These are phyloP conservation scores for Hycleus phaleratus DNA, from an alignment of 1,140 invertebrate genomes.

Conservation along the genomic window DNA sequence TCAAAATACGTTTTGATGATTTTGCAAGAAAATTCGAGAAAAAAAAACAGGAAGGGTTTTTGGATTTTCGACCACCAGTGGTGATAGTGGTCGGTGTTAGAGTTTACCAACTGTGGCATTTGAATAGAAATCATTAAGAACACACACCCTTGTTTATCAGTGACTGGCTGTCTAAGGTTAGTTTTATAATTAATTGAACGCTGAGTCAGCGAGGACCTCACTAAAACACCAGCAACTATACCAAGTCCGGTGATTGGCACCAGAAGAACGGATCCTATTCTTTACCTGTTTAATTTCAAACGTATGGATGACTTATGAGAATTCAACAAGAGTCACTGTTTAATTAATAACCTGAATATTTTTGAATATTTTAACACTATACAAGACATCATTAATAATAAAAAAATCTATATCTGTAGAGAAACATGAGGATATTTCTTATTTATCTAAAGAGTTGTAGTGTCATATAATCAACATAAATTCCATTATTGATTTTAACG, in stretches of 20 bases:
- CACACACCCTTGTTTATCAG: slow-evolving; percentile 34
- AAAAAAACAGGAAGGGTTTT: too few species aligned
- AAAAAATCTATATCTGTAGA: slow-evolving; percentile 16
- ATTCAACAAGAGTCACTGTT: slow-evolving; percentile 22
- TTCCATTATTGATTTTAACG: too few species aligned
- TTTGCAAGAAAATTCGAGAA: too few species aligned
- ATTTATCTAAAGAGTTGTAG: slow-evolving; percentile 20
- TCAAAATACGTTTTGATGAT: too few species aligned
- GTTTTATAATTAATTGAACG: slow-evolving; percentile 34
- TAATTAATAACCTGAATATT: slow-evolving; percentile 33
- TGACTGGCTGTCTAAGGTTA: slow-evolving; percentile 29
- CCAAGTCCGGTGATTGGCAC: slow-evolving; percentile 19
- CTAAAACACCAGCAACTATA: slow-evolving; percentile 17
- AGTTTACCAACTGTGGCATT: slow-evolving; percentile 13
- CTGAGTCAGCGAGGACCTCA: slow-evolving; percentile 25
- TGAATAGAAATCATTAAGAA: slow-evolving; percentile 33
- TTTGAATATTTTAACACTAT: slow-evolving; percentile 31
- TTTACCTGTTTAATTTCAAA: slow-evolving; percentile 20
- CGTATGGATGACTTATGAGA: slow-evolving; percentile 20
- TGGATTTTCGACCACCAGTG: too few species aligned
- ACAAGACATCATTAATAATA: slow-evolving; percentile 27
- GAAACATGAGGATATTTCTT: slow-evolving; percentile 21
- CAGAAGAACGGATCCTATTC: slow-evolving; percentile 10
- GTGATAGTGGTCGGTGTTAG: too few species aligned
- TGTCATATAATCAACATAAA: too few species aligned